Conservation (phyloP, 2,797 vertebrate genomes). For the Phrynocephalus vlangalii region DNA sequence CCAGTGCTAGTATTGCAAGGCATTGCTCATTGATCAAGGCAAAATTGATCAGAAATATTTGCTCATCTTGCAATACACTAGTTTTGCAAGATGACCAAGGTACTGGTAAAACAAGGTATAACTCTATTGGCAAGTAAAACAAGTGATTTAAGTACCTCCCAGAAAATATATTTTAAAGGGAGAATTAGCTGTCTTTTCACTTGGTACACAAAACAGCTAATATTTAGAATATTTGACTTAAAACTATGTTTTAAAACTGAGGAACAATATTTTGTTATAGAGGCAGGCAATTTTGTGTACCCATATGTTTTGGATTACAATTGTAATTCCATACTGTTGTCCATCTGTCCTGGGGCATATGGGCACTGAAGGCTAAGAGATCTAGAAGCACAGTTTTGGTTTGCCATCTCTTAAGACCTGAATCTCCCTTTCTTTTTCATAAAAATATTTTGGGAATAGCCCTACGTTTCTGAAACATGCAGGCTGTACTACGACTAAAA, state of each 20-base stretch:
- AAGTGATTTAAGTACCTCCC: not conserved
- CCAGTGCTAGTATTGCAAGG: no score
- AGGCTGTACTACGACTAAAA: not conserved
- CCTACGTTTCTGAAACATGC: not conserved
- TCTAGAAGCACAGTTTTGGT: not conserved
- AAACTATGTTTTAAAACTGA: not conserved
- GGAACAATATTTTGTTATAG: not conserved
- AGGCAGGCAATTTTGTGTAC: not conserved
- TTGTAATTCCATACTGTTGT: not conserved
- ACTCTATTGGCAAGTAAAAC: not conserved
- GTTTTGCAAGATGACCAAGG: no score
- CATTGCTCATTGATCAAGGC: no score
- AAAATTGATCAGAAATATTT: no score
- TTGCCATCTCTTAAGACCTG: not conserved
- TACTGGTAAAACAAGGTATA: no score
- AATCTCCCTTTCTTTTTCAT: not conserved
- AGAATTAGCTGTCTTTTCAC: not conserved
- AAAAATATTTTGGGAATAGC: not conserved
- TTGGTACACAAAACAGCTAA: no score
- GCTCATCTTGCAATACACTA: no score
- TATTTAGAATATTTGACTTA: not conserved
- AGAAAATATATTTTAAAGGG: not conserved
- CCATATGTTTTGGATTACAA: not conserved
- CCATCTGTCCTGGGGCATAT: not conserved
- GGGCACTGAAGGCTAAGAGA: not conserved